Evolutionary conservation across 2,113 vertebrate genomes (phyloP).

Genomic region (Cyanoramphus novaezelandiae): DNA sequence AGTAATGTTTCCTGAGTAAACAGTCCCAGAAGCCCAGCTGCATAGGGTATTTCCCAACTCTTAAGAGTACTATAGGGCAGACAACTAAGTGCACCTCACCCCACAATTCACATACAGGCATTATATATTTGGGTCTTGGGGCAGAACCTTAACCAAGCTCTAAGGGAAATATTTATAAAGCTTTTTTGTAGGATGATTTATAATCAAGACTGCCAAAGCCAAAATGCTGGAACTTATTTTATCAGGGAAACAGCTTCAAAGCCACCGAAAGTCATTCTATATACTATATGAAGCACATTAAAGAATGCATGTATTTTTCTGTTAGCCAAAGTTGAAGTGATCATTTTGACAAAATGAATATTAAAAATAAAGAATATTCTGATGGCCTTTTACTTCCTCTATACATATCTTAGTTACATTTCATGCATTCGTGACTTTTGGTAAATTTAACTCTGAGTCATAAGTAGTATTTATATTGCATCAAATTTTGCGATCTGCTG

Average conservation of each 20-base stretch:
- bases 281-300: not conserved
- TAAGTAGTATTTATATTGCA: slow-evolving; percentile 46
- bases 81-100: not conserved
- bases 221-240: slow-evolving; percentile 46
- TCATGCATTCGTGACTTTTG: slow-evolving; percentile 66
- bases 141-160: not conserved
- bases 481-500: slow-evolving; percentile 9
- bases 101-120: not conserved
- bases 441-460: slow-evolving; percentile 62
- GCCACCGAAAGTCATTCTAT: not conserved
- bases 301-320: slow-evolving; percentile 36
- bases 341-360: slow-evolving; percentile 25
- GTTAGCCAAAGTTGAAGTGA: slow-evolving; percentile 14
- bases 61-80: not conserved
- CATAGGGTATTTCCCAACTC: not conserved
- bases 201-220: slow-evolving; percentile 17
- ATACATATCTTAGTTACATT: slow-evolving; percentile 50
- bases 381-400: slow-evolving; percentile 58
- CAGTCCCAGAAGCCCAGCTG: not conserved
- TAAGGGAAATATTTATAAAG: not conserved
- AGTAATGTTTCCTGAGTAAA: slow-evolving; percentile 32
- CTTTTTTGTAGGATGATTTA: not conserved
- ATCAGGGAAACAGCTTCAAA: slow-evolving; percentile 24
- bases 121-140: not conserved
- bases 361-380: slow-evolving; percentile 33